Base-by-base conservation (phyloP, 2,888 invertebrate genomes). In the Biston stratarius region DNA sequence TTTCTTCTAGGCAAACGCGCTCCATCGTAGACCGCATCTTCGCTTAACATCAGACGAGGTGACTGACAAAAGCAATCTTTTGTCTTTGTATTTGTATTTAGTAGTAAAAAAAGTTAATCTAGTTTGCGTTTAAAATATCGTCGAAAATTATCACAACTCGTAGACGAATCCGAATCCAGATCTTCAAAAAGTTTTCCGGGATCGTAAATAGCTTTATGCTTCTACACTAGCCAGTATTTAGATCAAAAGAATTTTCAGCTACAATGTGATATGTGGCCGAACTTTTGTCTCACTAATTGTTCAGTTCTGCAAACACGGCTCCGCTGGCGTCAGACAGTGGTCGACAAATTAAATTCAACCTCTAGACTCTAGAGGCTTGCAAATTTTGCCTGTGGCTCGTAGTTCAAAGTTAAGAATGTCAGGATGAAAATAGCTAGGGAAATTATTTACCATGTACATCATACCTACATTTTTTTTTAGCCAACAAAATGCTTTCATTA, bases 321-420 rank as follows among this genome's bases (percentile, higher is more conserved):
- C 55, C 40, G n/a, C 15, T 10, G 36, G 38, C 59, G 58, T 42
- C 36, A 38, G 58, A 12, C 59, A 45, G 56, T 44, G 33, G 61
- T 51, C 36, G 48, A 61, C 65, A 62, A 69, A 69, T 69, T 69
- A 55, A 62, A 62, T 60, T 65, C 42, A 9, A 24, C 45, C 64
- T 45, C 61, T 47, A 44, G 62, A 44, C 64, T 45, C 61, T 47
- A 38, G 62, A 44, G 62, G 47, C 53, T 62, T 15, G 44, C 36
- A 24, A 55, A 59, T 38, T 62, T 62, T 15, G 42, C 42, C n/a
- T 14, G 57, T n/a, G 1, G 36, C 52, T 36, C 5, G 42, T 40
- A 64, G 58, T 40, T 58, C 15, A 55, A 42, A 24, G 49, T 12
- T 7, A 40, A 14, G 11, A 33, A 34, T 14, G 36, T 33, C n/a